Conservation (phyloP, 2,888 invertebrate species). For the Drosophila meridiana region DNA sequence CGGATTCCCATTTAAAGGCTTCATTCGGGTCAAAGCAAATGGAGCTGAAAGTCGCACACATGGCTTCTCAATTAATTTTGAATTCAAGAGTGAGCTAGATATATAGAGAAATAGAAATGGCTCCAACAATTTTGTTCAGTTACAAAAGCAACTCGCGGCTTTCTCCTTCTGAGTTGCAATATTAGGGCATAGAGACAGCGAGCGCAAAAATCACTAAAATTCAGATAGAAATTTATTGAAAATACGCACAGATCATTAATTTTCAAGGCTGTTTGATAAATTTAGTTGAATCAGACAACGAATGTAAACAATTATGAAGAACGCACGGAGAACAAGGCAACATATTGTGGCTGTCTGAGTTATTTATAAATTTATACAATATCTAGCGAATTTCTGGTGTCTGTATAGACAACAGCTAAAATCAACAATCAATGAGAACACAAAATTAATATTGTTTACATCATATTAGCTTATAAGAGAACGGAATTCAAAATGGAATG, state of each 20-base stretch:
- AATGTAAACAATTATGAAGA: conserved; percentile 13
- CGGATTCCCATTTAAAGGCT: conserved; percentile 10
- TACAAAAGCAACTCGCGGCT: too few relatives aligned
- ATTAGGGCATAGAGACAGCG: too few relatives aligned
- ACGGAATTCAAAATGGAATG: neutral
- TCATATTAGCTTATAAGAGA: neutral
- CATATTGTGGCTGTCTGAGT: neutral
- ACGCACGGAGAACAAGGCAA: neutral
- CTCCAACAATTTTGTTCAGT: too few relatives aligned
- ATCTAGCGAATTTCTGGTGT: neutral
- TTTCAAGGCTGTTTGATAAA: neutral
- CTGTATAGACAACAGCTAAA: neutral
- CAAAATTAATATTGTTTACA: conserved; percentile 17
- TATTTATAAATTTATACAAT: neutral
- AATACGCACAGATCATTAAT: neutral
- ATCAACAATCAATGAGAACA: conserved; percentile 1
- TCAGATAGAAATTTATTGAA: too few relatives aligned
- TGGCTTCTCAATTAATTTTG: conserved; percentile 28
- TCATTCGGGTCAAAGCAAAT: neutral
- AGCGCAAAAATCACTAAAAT: too few relatives aligned
- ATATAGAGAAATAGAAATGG: neutral
- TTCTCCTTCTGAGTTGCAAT: too few relatives aligned
- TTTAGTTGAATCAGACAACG: neutral
- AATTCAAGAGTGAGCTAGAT: neutral
- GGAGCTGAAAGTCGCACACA: neutral